phyloP scores from a whole-genome alignment of 2,797 vertebrate genomes.

The Anguilla pacifica region DNA sequence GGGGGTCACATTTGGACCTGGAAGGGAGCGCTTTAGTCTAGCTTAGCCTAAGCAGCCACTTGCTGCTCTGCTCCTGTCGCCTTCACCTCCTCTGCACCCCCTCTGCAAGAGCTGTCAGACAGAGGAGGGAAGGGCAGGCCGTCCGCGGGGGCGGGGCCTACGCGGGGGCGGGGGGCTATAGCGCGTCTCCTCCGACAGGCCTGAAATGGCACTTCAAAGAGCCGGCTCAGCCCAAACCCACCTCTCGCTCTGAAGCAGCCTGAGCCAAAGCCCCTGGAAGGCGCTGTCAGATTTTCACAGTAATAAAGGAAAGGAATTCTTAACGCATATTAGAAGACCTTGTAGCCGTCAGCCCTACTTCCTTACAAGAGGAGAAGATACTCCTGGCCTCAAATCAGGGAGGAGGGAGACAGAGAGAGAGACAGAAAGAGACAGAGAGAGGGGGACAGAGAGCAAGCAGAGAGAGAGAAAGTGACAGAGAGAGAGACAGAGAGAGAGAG shows the following conservation, averaged over 20 bases:
- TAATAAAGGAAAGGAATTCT: slow-evolving; percentile 1
- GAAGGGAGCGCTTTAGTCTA: neutral
- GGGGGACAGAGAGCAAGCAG: neutral
- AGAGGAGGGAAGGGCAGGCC: neutral
- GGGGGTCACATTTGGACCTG: neutral
- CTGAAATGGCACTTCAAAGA: slow-evolving; percentile 18
- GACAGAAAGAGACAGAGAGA: neutral
- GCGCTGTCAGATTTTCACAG: slow-evolving; percentile 23
- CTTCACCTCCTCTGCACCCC: neutral
- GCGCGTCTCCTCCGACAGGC: slow-evolving; percentile 17
- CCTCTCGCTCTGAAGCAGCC: slow-evolving; percentile 24
- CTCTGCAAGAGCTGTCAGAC: neutral
- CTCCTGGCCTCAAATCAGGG: slow-evolving; percentile 16
- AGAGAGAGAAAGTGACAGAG: neutral
- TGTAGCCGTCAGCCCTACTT: neutral
- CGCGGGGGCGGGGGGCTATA: neutral
- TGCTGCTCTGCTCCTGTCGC: neutral
- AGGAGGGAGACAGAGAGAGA: neutral
- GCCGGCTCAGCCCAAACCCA: slow-evolving; percentile 11
- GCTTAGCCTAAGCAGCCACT: too few relatives aligned
- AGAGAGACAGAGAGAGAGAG: neutral
- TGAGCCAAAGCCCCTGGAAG: slow-evolving; percentile 18
- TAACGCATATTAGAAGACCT: slow-evolving; percentile 23
- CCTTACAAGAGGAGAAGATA: neutral
- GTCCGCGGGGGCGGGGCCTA: neutral